phyloP scores from a whole-genome alignment of 2,113 vertebrate genomes.

The Bos taurus region ARS-UCD2.0 NC_037357.1:61624001-61624500 shows the following conservation, averaged over 20 bases:
- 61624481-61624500: neutral
- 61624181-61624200: neutral
- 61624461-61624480: neutral
- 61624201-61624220: neutral
- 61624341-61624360: neutral
- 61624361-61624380: neutral
- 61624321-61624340: neutral
- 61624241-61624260: neutral
- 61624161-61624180: neutral
- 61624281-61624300: neutral
- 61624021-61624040: neutral
- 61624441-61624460: neutral
- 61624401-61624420: neutral
- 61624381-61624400: neutral
- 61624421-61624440: neutral
- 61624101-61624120: neutral
- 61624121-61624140: too few relatives aligned
- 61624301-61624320: neutral
- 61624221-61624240: neutral
- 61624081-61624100: conserved; percentile 21
- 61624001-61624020: neutral
- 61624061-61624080: neutral
- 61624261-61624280: neutral
- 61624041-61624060: neutral
- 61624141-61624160: neutral